Percentiles rank a stretch among this genome's conserved stretches.
These are phyloP conservation scores for Microctenopoma lineatum DNA, from an alignment of 2,797 vertebrate genomes.

Conservation along the genomic window DNA sequence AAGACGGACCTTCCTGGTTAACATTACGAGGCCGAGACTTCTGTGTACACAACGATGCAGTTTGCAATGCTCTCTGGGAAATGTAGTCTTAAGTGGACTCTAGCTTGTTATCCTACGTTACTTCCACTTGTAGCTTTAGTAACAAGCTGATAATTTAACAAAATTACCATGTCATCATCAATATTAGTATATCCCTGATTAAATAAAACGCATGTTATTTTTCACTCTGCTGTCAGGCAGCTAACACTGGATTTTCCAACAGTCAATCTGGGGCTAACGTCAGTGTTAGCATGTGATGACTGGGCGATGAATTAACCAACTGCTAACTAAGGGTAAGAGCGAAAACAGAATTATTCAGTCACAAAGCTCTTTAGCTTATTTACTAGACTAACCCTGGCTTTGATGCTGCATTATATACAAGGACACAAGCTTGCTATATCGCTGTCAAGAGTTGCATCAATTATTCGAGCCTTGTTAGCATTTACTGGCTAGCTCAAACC, in stretches of 20 bases:
- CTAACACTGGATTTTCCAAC: slow-evolving; percentile 1
- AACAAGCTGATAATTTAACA: not conserved
- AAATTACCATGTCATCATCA: not conserved
- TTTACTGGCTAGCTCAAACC: slow-evolving; percentile 54
- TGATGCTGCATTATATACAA: not conserved
- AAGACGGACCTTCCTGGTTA: slow-evolving; percentile 16
- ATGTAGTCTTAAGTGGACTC: slow-evolving; percentile 40
- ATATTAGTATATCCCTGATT: not conserved
- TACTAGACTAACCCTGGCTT: not conserved
- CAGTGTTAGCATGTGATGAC: slow-evolving; percentile 61
- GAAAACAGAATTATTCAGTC: not conserved
- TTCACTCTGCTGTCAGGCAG: not conserved
- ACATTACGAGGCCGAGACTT: slow-evolving; percentile 13
- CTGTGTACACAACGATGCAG: slow-evolving; percentile 33
- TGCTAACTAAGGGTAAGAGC: slow-evolving; percentile 42
- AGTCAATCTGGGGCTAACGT: slow-evolving; percentile 41
- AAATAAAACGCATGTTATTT: not conserved
- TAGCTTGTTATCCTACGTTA: slow-evolving; percentile 18
- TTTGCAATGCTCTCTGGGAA: slow-evolving; percentile 41
- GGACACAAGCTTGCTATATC: slow-evolving; percentile 6
- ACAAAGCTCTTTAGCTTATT: not conserved
- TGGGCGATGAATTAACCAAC: slow-evolving; percentile 64
- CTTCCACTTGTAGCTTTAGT: not conserved
- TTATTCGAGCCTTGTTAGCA: slow-evolving; percentile 61
- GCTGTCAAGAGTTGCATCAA: slow-evolving; percentile 32